A percentile compares a stretch with the other conserved stretches of the same genome.
Evolutionary conservation across 1,140 invertebrate genomes (phyloP).

Genomic region (Papilio dardanus): DNA sequence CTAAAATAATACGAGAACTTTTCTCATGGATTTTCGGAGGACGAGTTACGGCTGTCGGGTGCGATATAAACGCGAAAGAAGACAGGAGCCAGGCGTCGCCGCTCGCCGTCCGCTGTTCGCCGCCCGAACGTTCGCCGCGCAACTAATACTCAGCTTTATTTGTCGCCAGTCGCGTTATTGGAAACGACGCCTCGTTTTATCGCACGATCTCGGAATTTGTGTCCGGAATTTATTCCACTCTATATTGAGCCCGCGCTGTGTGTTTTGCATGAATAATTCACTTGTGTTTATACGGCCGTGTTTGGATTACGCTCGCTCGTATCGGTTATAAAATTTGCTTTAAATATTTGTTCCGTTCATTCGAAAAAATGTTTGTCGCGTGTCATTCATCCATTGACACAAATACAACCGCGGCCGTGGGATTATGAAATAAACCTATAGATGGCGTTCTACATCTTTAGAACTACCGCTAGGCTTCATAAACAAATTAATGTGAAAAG

Average conservation of each 20-base stretch:
- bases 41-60: conserved; percentile 22
- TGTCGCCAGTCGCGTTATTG: conserved; percentile 50
- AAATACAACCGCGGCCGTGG: not conserved
- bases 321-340: conserved; percentile 22
- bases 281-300: conserved; percentile 35
- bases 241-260: conserved; percentile 45
- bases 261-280: conserved; percentile 39
- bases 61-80: not conserved
- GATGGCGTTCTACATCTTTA: too few relatives aligned
- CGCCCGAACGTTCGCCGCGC: conserved; percentile 8
- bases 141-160: conserved; percentile 48
- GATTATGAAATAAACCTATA: too few relatives aligned
- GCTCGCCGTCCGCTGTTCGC: not conserved
- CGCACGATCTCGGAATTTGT: conserved; percentile 53
- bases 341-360: not conserved
- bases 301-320: conserved; percentile 34
- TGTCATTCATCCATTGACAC: not conserved
- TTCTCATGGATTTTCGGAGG: conserved; percentile 3
- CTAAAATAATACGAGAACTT: conserved; percentile 27
- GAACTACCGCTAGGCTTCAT: too few relatives aligned
- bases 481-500: not conserved
- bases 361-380: conserved; percentile 8
- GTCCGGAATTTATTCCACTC: conserved; percentile 48
- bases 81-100: conserved; percentile 5
- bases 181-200: conserved; percentile 50